A percentile compares a stretch with the other conserved stretches of the same genome.
phyloP scores from a whole-genome alignment of 2,888 invertebrate species.

The Ptychoptera contaminata region DNA sequence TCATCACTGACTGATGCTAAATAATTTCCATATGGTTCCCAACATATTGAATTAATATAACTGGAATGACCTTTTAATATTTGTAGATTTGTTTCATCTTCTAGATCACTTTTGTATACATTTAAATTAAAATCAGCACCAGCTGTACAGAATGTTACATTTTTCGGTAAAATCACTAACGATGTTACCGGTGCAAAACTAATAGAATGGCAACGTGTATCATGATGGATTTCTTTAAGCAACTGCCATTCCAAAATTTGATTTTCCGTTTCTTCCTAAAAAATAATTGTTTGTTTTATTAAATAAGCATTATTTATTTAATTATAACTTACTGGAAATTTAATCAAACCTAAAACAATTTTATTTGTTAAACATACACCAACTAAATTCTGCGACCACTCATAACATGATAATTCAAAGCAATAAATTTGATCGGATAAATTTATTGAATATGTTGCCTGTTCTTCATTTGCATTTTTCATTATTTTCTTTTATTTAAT shows the following conservation, averaged over 20 bases:
- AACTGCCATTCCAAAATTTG: conserved; percentile 37
- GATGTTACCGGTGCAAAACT: conserved; percentile 47
- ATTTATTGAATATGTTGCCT: conserved; percentile 32
- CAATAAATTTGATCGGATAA: conserved; percentile 38
- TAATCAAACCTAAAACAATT: conserved; percentile 38
- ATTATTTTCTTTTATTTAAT: conserved; percentile 12
- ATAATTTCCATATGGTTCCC: conserved; percentile 50
- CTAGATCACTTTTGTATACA: conserved; percentile 38
- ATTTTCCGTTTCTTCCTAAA: conserved; percentile 34
- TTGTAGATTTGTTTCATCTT: conserved; percentile 28
- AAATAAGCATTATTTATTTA: conserved; percentile 5
- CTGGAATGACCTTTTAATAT: conserved; percentile 41
- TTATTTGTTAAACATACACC: conserved; percentile 41
- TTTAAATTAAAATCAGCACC: conserved; percentile 39
- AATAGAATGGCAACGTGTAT: conserved; percentile 37
- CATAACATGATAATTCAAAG: conserved; percentile 44
- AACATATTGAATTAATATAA: conserved; percentile 53
- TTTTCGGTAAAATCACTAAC: conserved; percentile 39
- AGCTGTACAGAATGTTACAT: conserved; percentile 30
- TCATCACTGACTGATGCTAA: conserved; percentile 66
- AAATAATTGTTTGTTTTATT: conserved; percentile 4
- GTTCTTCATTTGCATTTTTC: conserved; percentile 14
- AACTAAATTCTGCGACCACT: conserved; percentile 47
- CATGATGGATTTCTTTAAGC: conserved; percentile 38
- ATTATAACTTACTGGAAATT: conserved; percentile 35